A percentile compares a stretch with the other conserved stretches of the same genome.
phyloP scores from a whole-genome alignment of 1,140 invertebrate species.

The Drosophila bocki region DNA sequence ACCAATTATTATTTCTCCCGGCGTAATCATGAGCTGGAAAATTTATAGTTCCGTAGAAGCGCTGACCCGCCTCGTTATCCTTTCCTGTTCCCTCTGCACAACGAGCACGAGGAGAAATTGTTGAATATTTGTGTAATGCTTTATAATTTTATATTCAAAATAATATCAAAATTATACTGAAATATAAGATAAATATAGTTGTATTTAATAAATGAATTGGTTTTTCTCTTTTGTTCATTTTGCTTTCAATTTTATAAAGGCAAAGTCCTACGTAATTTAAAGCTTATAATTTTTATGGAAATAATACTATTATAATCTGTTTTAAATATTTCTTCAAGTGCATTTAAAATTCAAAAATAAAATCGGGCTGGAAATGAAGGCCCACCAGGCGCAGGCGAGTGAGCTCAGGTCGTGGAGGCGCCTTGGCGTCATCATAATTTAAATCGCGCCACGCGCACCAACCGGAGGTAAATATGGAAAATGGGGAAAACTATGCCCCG shows the following conservation, averaged over 20 bases:
- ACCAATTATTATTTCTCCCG: conserved; percentile 49
- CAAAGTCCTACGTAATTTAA: no score
- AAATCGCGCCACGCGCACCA: conserved; percentile 72
- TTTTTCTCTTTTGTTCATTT: no score
- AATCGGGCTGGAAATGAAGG: conserved; percentile 15
- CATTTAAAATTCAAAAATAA: conserved; percentile 31
- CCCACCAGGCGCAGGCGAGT: conserved; percentile 30
- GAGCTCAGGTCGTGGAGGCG: conserved; percentile 12
- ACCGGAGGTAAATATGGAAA: conserved; percentile 45
- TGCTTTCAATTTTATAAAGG: no score
- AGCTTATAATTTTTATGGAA: no score
- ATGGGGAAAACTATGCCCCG: conserved; percentile 68
- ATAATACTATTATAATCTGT: no score
- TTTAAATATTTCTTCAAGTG: conserved; percentile 6
- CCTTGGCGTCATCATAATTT: conserved; percentile 78
- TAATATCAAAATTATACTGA: not conserved
- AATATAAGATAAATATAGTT: not conserved
- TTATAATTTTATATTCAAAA: not conserved
- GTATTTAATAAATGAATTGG: no score
- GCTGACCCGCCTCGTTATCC: conserved; percentile 61
- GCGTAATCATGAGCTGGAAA: conserved; percentile 50
- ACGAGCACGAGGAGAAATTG: conserved; percentile 4
- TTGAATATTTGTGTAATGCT: not conserved
- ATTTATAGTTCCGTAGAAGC: conserved; percentile 74
- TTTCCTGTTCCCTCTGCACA: conserved; percentile 40